Base-by-base conservation (phyloP, 2,888 invertebrate species). In the Aromia moschata region DNA sequence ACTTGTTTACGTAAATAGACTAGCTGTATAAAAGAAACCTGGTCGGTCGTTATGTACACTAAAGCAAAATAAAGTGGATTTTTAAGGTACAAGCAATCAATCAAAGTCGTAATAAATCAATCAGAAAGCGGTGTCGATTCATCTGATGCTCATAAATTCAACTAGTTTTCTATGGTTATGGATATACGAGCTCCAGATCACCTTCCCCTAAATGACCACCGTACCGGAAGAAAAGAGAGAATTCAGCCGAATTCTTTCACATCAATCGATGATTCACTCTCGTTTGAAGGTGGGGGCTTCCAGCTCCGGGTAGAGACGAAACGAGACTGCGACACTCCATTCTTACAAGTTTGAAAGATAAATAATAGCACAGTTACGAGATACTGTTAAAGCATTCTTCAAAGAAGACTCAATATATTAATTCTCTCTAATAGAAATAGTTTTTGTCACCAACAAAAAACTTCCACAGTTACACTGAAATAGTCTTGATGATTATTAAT, bases 81-180 rank as follows among this genome's bases (percentile, higher is more conserved):
- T 67, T 67, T 53, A 67, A 71, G 73, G 70, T 71, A 66, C 56
- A 64, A 65, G 62, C 68, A 68, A 78, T 79, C 77, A 75, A 76
- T 79, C 79, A 78, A 75, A 73, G 77, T 79, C 79, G 67, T 75
- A 76, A 79, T 79, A 79, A 79, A 78, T 79, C 78, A 78, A 77
- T 78, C 75, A 75, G 67, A 70, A 68, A 70, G 62, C 72, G 63
- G 59, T 70, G 73, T 73, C 70, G 72, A 72, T 73, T 74, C 75
- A 75, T 75, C 72, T 71, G 65, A 68, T 65, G 70, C 71, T 74
- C 74, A 76, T 77, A 76, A 77, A 77, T 77, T 75, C 74, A 69
- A 69, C 70, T 63, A 64, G 62, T 60, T 69, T 67, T 65, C 62
- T 64, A 68, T 65, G 62, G 68, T 65, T 66, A 64, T 65, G 55